Evolutionary conservation across 2,113 vertebrate genomes (phyloP), one percentile per base, ranked within the genome.

Genomic region (Rana temporaria): DNA sequence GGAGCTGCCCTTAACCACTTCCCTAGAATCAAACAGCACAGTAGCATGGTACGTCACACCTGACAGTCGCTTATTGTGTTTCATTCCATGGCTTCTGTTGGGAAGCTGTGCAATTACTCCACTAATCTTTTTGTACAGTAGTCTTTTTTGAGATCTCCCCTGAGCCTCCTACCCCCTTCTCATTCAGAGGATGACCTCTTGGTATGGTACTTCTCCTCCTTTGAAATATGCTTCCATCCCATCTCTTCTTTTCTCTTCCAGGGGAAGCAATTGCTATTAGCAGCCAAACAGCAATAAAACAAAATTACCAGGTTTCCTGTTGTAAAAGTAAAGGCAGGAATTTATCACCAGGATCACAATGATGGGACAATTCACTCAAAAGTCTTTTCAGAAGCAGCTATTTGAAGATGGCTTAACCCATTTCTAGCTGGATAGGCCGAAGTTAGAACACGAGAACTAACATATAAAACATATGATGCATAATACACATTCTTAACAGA

Each of bases 241-340:
- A 74, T 65, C 38, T 74, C 72, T 56, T 72, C 52, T 64, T 67
- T 52, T 74, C 52, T 65, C 69, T 63, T 82, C 60, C 52, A 65
- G 70, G 70, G 71, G 59, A 81, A 82, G 60, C 60, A 82, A 82
- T 66, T 82, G 70, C 71, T 55, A 74, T 82, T 81, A 81, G 79
- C 60, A 74, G 70, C 52, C 80, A 66, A 65, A 75, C 70, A 65
- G 71, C 62, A 62, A 82, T 74, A 82, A 81, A 82, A 82, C 55
- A 66, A 72, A 74, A 82, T 82, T 57, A 65, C 70, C 70, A 82
- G 32, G 70, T 74, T 82, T 82, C 80, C 80, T 82, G 80, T 82
- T 75, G 80, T 82, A 82, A 82, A 82, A 56, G 59, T 65, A 73
- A 79, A 82, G 62, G 30, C 57, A 75, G 68, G 80, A 74, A 82